Base-by-base conservation (phyloP, 2,113 vertebrate species). In the Eupsittula cactorum region DNA sequence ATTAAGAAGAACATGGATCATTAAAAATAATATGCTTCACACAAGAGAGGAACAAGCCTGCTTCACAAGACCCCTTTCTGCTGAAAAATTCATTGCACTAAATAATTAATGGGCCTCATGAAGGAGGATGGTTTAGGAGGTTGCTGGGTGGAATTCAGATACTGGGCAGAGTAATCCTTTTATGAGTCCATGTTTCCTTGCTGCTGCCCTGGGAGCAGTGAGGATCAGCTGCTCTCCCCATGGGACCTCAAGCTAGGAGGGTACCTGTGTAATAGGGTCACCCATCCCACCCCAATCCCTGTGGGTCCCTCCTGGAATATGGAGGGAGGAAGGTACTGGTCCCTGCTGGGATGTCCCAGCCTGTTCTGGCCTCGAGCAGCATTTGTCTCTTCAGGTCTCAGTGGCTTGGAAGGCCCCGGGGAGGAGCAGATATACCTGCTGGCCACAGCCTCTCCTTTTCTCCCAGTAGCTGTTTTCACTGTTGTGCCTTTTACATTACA, bases 41-140 rank as follows among this genome's bases (percentile, higher is more conserved):
- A 88, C 4, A 1, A 76, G 90, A 92, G 81, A 90, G 78, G 82
- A 91, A 25, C 57, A 52, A 87, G 59, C 29, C 71, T 94, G 82
- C 92, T 96, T 94, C 84, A 65, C 75, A 74, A 93, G 90, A 90
- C 90, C 93, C 85, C 75, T 70, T 93, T 92, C 95, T 93, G 92
- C 95, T 90, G 82, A 96, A 96, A 97, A 95, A 96, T 96, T 96
- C 85, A 96, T 96, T 1, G 3, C 87, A 88, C 4, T 96, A 86
- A 94, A 96, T 97, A 95, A 96, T 96, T 92, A 74, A 94, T 92
- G 63, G 79, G 68, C 59, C 82, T 82, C 3, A 1, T 55, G n/a
- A 69, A 88, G 87, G 65, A 93, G 78, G 49, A 75, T 47, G 96
- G 62, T 75, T 95, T 88, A 79, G 67, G 39, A 70, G 35, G 64